These are phyloP conservation scores for Nothobranchius furzeri DNA, from an alignment of 2,113 vertebrate species.

Conservation along the genomic window DNA sequence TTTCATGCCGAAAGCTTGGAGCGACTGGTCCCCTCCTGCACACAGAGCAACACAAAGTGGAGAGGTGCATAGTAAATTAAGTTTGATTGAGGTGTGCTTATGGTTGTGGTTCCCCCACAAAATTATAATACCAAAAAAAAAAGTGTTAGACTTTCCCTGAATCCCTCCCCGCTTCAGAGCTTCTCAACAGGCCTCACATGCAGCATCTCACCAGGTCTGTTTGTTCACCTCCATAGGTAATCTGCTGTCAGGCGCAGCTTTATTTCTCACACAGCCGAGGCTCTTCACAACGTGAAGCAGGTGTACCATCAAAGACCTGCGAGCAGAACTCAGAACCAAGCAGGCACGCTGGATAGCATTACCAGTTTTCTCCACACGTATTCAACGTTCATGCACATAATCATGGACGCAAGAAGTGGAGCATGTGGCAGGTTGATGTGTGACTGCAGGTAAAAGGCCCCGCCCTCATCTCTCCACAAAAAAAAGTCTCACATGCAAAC, in stretches of 20 bases:
- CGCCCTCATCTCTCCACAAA: not conserved
- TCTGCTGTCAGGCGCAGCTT: slow-evolving; percentile 23
- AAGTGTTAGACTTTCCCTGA: slow-evolving; percentile 47
- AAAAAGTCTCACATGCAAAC: not conserved
- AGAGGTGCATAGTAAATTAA: slow-evolving; percentile 64
- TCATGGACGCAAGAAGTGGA: not conserved
- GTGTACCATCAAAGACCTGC: slow-evolving; percentile 42
- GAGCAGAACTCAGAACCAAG: slow-evolving; percentile 23
- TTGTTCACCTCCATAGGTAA: slow-evolving; percentile 34
- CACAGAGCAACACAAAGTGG: slow-evolving; percentile 56
- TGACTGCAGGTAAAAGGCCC: not conserved
- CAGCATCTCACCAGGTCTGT: slow-evolving; percentile 35
- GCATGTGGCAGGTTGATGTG: not conserved
- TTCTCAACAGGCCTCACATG: slow-evolving; percentile 32
- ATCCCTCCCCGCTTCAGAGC: slow-evolving; percentile 29
- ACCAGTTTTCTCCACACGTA: not conserved
- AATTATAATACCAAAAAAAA: slow-evolving; percentile 1
- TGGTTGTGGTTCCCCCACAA: slow-evolving; percentile 37
- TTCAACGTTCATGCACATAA: slow-evolving; percentile 1
- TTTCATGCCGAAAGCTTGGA: slow-evolving; percentile 68
- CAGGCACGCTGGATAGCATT: slow-evolving; percentile 4
- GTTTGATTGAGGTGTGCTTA: slow-evolving; percentile 54
- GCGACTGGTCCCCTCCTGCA: slow-evolving; percentile 54
- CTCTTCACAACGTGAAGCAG: slow-evolving; percentile 42
- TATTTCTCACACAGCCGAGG: slow-evolving; percentile 30